Conservation (phyloP, 2,113 vertebrate genomes). For the Jacana jacana region DNA sequence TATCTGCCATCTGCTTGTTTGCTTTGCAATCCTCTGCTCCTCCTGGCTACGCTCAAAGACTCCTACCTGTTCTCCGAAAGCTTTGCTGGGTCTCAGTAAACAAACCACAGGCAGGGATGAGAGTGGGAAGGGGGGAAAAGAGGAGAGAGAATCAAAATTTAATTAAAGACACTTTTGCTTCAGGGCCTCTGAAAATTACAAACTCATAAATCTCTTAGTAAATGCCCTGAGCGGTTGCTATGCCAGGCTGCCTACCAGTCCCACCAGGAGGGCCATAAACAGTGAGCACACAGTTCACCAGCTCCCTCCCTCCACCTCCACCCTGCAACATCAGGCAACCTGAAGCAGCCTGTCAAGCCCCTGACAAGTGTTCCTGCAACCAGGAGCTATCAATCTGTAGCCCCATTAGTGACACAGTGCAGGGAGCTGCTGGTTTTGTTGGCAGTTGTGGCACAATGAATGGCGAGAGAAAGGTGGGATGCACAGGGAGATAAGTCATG, state of each 20-base stretch:
- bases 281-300: accelerated
- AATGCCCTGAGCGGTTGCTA: slow-evolving; percentile 2
- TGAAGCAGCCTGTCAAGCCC: slow-evolving; percentile 19
- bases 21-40: slow-evolving; percentile 42
- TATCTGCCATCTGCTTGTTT: slow-evolving; percentile 43
- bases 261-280: slow-evolving; percentile 44
- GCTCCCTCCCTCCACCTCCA: neutral
- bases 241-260: slow-evolving; percentile 8
- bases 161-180: slow-evolving; percentile 61
- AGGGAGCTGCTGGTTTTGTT: neutral
- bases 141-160: slow-evolving; percentile 44
- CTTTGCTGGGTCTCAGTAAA: slow-evolving; percentile 29
- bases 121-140: neutral
- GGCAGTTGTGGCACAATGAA: neutral
- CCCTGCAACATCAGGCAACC: slow-evolving; percentile 24
- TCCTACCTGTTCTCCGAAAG: slow-evolving; percentile 49
- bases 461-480: neutral
- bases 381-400: slow-evolving; percentile 29
- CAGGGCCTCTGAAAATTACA: slow-evolving; percentile 53
- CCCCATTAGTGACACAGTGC: accelerated
- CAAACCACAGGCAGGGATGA: slow-evolving; percentile 3
- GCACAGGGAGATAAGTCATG: accelerated
- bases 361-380: slow-evolving; percentile 26
- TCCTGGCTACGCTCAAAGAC: slow-evolving; percentile 1
- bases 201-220: slow-evolving; percentile 63